phyloP scores from a whole-genome alignment of 2,888 invertebrate species.

The Deilephila elpenor region DNA sequence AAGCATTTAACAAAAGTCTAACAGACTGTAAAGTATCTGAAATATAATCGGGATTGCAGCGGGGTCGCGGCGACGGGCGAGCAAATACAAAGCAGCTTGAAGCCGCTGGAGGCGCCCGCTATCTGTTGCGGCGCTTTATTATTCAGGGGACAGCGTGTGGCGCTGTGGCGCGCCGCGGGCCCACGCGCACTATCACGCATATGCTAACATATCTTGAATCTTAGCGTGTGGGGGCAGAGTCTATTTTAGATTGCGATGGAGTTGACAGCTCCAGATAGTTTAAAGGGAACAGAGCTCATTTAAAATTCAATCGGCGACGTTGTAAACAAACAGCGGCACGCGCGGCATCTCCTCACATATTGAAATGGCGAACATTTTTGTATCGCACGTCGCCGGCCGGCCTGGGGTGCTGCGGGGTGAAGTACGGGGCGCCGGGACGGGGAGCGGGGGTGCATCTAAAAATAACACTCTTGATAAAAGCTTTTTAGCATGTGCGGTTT shows the following conservation, averaged over 20 bases:
- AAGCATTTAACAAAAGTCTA: no score
- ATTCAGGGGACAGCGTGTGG: background rate
- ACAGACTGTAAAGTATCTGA: no score
- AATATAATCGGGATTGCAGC: no score
- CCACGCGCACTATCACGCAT: no score
- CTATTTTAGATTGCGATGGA: background rate
- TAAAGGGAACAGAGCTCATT: slow-evolving; percentile 22
- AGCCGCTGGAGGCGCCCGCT: background rate
- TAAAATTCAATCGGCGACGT: slow-evolving; percentile 26
- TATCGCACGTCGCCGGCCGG: background rate
- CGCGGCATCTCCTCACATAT: slow-evolving; percentile 16
- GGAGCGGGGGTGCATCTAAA: background rate
- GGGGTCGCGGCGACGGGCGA: background rate
- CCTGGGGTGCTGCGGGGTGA: background rate
- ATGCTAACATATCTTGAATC: background rate
- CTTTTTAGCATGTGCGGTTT: background rate
- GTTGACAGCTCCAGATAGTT: background rate
- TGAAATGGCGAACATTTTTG: slow-evolving; percentile 27
- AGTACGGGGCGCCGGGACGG: background rate
- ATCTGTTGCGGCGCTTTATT: background rate
- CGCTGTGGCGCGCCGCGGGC: background rate
- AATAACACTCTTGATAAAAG: background rate
- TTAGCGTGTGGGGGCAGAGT: background rate
- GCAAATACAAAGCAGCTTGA: background rate
- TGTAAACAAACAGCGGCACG: slow-evolving; percentile 27